Evolutionary conservation across 2,113 vertebrate genomes (phyloP).

Genomic region (Cebidichthys violaceus): DNA sequence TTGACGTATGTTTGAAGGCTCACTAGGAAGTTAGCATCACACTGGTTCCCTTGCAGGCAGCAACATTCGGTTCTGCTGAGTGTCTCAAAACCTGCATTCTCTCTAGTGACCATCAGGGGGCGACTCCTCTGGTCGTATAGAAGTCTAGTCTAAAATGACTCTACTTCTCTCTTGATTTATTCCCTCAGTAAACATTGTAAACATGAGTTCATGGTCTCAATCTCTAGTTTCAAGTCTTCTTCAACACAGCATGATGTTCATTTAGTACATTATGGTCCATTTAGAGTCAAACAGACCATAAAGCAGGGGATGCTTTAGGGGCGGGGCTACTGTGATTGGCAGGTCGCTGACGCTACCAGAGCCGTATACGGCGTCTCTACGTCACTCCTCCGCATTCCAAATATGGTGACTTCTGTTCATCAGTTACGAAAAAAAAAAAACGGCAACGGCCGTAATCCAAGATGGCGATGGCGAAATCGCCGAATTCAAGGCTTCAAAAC

Average conservation of each 20-base stretch:
- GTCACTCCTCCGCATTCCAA: no score
- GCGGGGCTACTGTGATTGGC: not conserved
- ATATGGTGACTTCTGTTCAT: no score
- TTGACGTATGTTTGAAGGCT: not conserved
- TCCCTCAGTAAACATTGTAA: not conserved
- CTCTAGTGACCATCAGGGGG: not conserved
- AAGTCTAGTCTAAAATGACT: no score
- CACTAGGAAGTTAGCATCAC: not conserved
- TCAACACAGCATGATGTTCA: not conserved
- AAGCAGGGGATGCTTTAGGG: not conserved
- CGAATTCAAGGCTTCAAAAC: not conserved
- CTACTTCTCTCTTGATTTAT: no score
- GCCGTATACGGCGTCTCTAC: no score
- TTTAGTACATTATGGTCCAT: no score
- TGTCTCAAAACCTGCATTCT: no score
- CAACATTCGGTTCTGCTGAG: not conserved
- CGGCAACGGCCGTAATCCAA: no score
- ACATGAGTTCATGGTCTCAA: not conserved
- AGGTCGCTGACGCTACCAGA: no score
- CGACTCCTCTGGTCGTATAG: not conserved
- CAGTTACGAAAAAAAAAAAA: no score
- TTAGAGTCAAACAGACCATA: no score
- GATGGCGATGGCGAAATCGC: no score
- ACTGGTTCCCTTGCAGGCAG: not conserved
- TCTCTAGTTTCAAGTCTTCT: not conserved